A percentile compares a stretch with the other conserved stretches of the same genome.
Conservation (phyloP, 2,797 vertebrate species). For the Sebastes variabilis region DNA sequence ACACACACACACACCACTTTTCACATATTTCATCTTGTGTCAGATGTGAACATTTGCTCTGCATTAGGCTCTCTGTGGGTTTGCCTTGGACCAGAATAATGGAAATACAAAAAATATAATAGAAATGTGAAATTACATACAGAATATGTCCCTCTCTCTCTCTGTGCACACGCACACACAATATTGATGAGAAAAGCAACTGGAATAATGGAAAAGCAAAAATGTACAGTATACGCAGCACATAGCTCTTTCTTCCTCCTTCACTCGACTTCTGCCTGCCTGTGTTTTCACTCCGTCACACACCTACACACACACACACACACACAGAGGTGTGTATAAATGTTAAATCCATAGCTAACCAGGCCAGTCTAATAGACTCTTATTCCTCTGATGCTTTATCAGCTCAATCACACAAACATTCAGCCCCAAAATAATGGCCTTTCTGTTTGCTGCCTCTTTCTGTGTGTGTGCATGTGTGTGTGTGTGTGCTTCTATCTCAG, state of each 20-base stretch:
- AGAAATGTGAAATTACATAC: constrained; percentile 76
- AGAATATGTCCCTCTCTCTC: constrained; percentile 33
- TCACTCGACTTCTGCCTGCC: constrained; percentile 24
- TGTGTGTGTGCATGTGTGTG: constrained; percentile 13
- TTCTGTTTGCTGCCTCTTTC: constrained; percentile 68
- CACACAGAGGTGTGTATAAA: constrained; percentile 61
- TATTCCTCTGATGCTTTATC: constrained; percentile 78
- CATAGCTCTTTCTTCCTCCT: constrained; percentile 46
- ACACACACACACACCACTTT: constrained; percentile 27
- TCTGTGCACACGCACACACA: constrained; percentile 7
- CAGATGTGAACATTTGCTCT: constrained; percentile 76
- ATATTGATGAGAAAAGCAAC: constrained; percentile 72
- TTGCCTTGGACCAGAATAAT: constrained; percentile 75
- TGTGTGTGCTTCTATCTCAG: constrained; percentile 40
- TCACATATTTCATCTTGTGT: constrained; percentile 71
- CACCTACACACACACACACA: constrained; percentile 16
- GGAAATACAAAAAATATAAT: constrained; percentile 79
- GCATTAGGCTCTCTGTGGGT: constrained; percentile 72
- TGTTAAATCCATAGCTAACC: constrained; percentile 78
- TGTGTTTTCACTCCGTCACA: constrained; percentile 34
- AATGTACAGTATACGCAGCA: constrained; percentile 54
- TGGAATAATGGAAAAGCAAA: constrained; percentile 74
- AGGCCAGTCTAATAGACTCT: constrained; percentile 76
- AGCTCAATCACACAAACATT: constrained; percentile 79
- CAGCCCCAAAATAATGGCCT: constrained; percentile 77